Evolutionary conservation across 23 tunicate genomes (phyloP).

Genomic region (Botrylloides violaceus): DNA sequence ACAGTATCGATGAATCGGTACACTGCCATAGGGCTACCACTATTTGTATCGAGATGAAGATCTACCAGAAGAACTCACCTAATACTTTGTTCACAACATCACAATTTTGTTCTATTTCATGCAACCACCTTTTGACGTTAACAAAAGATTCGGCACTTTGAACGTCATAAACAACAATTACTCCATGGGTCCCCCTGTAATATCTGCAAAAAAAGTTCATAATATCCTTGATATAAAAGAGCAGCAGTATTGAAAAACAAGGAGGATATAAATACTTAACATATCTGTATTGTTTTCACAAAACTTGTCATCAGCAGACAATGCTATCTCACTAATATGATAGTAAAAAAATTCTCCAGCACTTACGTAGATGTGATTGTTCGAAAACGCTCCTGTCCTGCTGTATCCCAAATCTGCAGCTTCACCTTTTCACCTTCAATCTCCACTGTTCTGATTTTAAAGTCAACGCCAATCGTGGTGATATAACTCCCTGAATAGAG

Average conservation of each 20-base stretch:
- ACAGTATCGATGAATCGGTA: too few species aligned
- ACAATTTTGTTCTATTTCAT: constrained; percentile 97
- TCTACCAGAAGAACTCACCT: constrained; percentile 45
- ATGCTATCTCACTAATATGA: too few species aligned
- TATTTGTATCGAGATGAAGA: too few species aligned
- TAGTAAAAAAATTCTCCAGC: neutral
- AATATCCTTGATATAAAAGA: too few species aligned
- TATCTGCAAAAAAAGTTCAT: constrained; percentile 42
- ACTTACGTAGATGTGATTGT: constrained; percentile 95
- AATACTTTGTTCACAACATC: constrained; percentile 79
- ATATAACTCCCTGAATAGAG: constrained; percentile 69
- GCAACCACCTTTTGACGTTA: constrained; percentile 93
- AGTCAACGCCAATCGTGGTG: constrained; percentile 98
- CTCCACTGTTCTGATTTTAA: constrained; percentile 92
- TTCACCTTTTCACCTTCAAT: constrained; percentile 90
- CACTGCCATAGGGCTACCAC: too few species aligned
- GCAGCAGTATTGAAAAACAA: too few species aligned
- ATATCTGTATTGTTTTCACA: too few species aligned
- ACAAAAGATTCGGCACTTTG: constrained; percentile 91
- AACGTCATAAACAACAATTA: constrained; percentile 95
- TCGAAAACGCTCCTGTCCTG: constrained; percentile 97
- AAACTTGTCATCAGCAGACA: too few species aligned
- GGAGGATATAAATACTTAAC: too few species aligned
- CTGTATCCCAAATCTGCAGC: constrained; percentile 97
- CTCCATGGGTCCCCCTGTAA: constrained; percentile 99